A percentile compares a stretch with the other conserved stretches of the same genome.
Conservation (phyloP, 1,140 invertebrate species). For the Onthophagus taurus region DNA sequence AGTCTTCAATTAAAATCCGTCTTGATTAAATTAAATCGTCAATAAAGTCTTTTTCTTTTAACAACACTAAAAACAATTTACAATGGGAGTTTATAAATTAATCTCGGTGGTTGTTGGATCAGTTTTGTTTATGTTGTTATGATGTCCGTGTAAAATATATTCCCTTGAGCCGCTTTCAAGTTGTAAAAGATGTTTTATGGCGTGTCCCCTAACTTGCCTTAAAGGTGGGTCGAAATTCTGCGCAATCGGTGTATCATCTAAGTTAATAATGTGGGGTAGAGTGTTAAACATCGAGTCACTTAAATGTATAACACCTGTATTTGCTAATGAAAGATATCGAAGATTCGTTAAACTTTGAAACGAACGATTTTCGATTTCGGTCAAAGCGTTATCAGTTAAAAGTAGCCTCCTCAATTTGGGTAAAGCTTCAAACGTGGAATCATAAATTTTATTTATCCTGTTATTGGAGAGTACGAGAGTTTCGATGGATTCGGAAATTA, state of each 20-base stretch:
- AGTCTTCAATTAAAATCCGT: too few species aligned
- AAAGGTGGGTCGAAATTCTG: constrained; percentile 30
- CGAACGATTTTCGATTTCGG: constrained; percentile 23
- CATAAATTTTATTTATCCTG: constrained; percentile 30
- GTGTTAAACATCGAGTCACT: constrained; percentile 28
- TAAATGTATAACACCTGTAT: constrained; percentile 30
- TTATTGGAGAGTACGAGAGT: constrained; percentile 28
- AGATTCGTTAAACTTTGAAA: constrained; percentile 28
- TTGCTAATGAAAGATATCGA: constrained; percentile 30
- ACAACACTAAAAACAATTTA: not conserved
- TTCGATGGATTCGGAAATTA: constrained; percentile 27
- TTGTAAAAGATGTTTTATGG: constrained; percentile 23
- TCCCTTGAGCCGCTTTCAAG: constrained; percentile 14
- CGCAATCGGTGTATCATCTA: constrained; percentile 28
- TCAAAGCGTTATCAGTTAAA: constrained; percentile 27
- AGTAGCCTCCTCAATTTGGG: constrained; percentile 28
- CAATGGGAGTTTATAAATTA: too few species aligned
- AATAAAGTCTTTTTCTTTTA: not conserved
- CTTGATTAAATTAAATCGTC: too few species aligned
- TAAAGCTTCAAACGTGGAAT: constrained; percentile 28
- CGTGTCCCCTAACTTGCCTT: constrained; percentile 23
- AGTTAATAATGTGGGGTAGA: constrained; percentile 28
- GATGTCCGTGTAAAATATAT: not conserved
- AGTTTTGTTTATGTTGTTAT: not conserved
- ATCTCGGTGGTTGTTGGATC: not conserved